Percentiles rank a stretch among this genome's conserved stretches.
phyloP scores from a whole-genome alignment of 2,113 vertebrate species.

The Leptobrachium ailaonicum region DNA sequence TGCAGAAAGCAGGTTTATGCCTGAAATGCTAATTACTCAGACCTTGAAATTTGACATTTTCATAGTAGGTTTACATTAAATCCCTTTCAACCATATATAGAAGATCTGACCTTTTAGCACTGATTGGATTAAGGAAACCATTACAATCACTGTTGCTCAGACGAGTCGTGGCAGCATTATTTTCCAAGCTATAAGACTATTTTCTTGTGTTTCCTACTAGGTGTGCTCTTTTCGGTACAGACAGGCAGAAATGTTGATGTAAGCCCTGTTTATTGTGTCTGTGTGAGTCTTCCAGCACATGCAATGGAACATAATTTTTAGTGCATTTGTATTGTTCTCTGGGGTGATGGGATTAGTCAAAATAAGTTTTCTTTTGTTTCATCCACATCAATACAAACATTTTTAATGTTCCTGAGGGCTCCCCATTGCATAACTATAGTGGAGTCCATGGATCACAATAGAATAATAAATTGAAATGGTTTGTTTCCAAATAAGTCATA shows the following conservation, averaged over 20 bases:
- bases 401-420: constrained; percentile 61
- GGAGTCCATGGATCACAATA: constrained; percentile 34
- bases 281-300: constrained; percentile 62
- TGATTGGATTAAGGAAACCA: constrained; percentile 12
- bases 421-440: constrained; percentile 57
- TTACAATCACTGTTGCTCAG: constrained; percentile 26
- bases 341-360: constrained; percentile 62
- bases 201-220: constrained; percentile 61
- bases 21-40: constrained; percentile 21
- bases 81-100: not conserved
- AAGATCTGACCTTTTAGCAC: not conserved
- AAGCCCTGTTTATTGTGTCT: constrained; percentile 63
- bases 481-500: constrained; percentile 35
- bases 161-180: constrained; percentile 58
- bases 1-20: no score
- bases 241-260: constrained; percentile 67
- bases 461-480: constrained; percentile 36
- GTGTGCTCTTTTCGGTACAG: constrained; percentile 60
- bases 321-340: constrained; percentile 61
- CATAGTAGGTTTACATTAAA: constrained; percentile 47
- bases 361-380: constrained; percentile 68
- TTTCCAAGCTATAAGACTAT: constrained; percentile 62
- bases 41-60: constrained; percentile 53
- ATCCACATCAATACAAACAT: constrained; percentile 65
- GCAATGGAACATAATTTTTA: constrained; percentile 67